Evolutionary conservation across 2,113 vertebrate species (phyloP).

Genomic region (Sinocyclocheilus grahami): DNA sequence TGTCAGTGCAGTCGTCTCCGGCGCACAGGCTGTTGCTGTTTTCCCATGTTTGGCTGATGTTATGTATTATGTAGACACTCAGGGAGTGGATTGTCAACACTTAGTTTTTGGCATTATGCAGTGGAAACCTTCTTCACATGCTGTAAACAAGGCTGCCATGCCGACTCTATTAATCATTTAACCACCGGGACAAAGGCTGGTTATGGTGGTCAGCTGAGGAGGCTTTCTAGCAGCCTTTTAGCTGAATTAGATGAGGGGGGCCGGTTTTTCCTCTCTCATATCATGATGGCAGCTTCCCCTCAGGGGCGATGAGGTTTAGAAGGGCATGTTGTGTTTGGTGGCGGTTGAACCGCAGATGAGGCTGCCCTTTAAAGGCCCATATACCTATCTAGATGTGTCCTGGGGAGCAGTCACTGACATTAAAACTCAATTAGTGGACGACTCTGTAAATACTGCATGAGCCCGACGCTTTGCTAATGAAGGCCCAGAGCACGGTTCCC

Average conservation of each 20-base stretch:
- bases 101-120: conserved; percentile 31
- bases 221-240: conserved; percentile 26
- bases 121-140: conserved; percentile 27
- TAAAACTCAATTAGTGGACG: conserved; percentile 73
- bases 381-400: conserved; percentile 57
- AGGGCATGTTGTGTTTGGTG: conserved; percentile 56
- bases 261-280: background rate
- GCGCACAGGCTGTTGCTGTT: conserved; percentile 24
- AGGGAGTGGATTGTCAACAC: conserved; percentile 25
- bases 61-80: conserved; percentile 41
- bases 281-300: conserved; percentile 24
- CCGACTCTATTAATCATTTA: conserved; percentile 42
- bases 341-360: conserved; percentile 58
- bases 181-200: conserved; percentile 13
- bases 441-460: conserved; percentile 70
- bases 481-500: conserved; percentile 49
- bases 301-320: conserved; percentile 57
- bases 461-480: conserved; percentile 60
- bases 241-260: conserved; percentile 12
- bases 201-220: background rate
- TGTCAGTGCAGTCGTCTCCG: conserved; percentile 20
- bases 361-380: conserved; percentile 65
- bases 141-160: conserved; percentile 31
- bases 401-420: conserved; percentile 66
- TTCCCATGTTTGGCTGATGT: conserved; percentile 39